These are phyloP conservation scores for Hirudinaria manillensis DNA, from an alignment of 2,888 invertebrate genomes.

Conservation along the genomic window DNA sequence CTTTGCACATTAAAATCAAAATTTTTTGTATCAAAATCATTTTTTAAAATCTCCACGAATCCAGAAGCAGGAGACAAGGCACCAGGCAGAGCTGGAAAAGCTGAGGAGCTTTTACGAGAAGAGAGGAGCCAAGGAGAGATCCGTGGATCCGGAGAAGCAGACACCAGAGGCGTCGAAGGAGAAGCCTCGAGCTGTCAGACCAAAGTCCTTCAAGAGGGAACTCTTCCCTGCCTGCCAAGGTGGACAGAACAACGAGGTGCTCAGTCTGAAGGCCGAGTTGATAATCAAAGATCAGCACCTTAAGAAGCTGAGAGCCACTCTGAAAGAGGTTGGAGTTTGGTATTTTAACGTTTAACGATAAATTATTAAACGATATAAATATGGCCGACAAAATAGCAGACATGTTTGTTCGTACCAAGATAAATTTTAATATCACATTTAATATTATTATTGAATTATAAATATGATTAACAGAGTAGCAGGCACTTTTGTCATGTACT, in stretches of 20 bases:
- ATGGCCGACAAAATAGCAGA: too few relatives aligned
- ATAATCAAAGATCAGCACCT: slow-evolving; percentile 32
- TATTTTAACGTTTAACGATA: too few relatives aligned
- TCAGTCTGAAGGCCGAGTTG: slow-evolving; percentile 26
- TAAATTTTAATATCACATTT: too few relatives aligned
- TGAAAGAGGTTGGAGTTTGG: slow-evolving; percentile 26
- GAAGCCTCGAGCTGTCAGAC: slow-evolving; percentile 17
- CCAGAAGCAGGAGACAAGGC: slow-evolving; percentile 7
- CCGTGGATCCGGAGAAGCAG: neutral
- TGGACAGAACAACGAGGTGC: neutral
- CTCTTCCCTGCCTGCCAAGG: neutral
- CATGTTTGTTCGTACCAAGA: too few relatives aligned
- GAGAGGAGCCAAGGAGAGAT: neutral
- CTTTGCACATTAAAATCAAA: too few relatives aligned
- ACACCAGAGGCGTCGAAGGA: neutral
- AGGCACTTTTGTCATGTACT: too few relatives aligned
- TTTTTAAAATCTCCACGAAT: too few relatives aligned
- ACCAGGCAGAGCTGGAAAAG: slow-evolving; percentile 20
- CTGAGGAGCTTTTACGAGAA: neutral
- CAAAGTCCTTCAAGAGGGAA: slow-evolving; percentile 17
- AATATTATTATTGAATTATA: too few relatives aligned
- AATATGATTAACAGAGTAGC: too few relatives aligned
- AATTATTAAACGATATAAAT: too few relatives aligned
- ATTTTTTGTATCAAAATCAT: too few relatives aligned
- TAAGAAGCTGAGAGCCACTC: slow-evolving; percentile 24